Percentiles rank a stretch among this genome's conserved stretches.
phyloP scores from a whole-genome alignment of 92 coral and sea anemone species.

The Anthopleura xanthogrammica region DNA sequence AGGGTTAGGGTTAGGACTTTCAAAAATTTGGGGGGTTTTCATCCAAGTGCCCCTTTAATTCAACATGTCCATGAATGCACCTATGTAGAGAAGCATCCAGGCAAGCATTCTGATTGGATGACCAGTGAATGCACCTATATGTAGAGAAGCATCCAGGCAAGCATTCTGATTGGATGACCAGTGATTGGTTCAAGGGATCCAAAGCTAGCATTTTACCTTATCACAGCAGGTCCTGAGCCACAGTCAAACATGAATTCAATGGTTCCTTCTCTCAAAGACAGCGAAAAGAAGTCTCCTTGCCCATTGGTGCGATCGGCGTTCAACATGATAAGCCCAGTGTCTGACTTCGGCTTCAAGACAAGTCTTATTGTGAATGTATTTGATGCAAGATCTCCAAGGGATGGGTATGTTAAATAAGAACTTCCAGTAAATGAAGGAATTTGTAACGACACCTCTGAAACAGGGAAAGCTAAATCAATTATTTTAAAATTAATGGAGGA shows the following conservation, averaged over 20 bases:
- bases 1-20: too few relatives aligned
- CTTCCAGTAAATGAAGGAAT: slow-evolving; percentile 41
- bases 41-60: too few relatives aligned
- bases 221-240: slow-evolving; percentile 49
- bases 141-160: too few relatives aligned
- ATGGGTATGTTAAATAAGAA: slow-evolving; percentile 47
- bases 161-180: too few relatives aligned
- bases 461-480: background rate
- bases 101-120: too few relatives aligned
- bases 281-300: slow-evolving; percentile 55
- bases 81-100: too few relatives aligned
- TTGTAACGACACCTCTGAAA: slow-evolving; percentile 17
- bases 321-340: slow-evolving; percentile 46
- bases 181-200: too few relatives aligned
- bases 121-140: too few relatives aligned
- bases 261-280: slow-evolving; percentile 45
- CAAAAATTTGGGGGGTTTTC: too few relatives aligned
- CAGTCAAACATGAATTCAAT: slow-evolving; percentile 57
- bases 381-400: slow-evolving; percentile 39
- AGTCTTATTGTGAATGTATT: slow-evolving; percentile 40
- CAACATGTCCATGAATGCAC: too few relatives aligned
- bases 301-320: slow-evolving; percentile 31
- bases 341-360: slow-evolving; percentile 26
- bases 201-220: slow-evolving; percentile 27
- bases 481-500: too few relatives aligned